These are phyloP conservation scores for Drosophila oshimai DNA, from an alignment of 1,140 invertebrate genomes.

Conservation along the genomic window DNA sequence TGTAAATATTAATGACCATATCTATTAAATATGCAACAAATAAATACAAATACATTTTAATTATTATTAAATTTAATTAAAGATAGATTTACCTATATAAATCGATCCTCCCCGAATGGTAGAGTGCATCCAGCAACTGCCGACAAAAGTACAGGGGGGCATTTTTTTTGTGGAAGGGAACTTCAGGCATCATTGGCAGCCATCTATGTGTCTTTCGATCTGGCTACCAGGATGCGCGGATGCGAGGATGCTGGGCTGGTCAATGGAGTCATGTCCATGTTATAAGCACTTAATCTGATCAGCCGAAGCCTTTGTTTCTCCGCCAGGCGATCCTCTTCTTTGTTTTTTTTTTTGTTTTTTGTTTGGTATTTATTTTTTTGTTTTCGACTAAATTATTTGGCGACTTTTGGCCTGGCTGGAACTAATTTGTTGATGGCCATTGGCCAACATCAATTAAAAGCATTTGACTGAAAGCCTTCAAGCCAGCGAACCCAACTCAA, in stretches of 20 bases:
- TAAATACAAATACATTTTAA: neutral
- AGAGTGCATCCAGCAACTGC: conserved; percentile 40
- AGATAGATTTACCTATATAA: neutral
- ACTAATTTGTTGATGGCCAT: conserved; percentile 68
- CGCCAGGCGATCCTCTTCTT: conserved; percentile 11
- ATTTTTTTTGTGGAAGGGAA: too few species aligned
- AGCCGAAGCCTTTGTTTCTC: conserved; percentile 59
- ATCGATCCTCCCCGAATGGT: neutral
- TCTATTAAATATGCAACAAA: too few species aligned
- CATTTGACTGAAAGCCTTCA: conserved; percentile 77
- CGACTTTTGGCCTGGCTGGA: conserved; percentile 38
- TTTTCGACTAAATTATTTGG: conserved; percentile 64
- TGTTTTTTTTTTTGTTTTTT: neutral
- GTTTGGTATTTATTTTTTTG: neutral
- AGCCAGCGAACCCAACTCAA: conserved; percentile 62
- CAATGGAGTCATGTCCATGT: conserved; percentile 80
- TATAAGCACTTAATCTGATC: conserved; percentile 80
- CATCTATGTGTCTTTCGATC: conserved; percentile 48
- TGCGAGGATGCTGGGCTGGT: conserved; percentile 40
- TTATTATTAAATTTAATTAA: neutral
- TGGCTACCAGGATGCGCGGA: conserved; percentile 27
- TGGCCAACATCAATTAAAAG: conserved; percentile 65
- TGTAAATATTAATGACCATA: too few species aligned
- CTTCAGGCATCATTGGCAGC: conserved; percentile 24
- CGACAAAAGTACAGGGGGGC: conserved; percentile 42